Evolutionary conservation across 2,113 vertebrate genomes (phyloP).

Genomic region (Echinops telfairi): DNA sequence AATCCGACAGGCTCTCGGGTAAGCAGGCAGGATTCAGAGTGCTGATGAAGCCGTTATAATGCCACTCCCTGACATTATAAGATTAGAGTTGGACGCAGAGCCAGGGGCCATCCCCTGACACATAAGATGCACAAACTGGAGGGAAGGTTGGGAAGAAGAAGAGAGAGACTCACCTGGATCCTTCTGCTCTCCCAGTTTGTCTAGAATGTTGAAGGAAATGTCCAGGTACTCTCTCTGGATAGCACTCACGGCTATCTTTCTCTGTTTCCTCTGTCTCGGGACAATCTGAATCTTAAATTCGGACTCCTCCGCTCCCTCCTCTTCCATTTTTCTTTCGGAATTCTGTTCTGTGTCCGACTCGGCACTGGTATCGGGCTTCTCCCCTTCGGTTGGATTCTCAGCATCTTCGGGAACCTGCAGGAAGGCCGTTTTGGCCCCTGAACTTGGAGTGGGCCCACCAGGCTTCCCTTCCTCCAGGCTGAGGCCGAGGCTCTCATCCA

Average conservation of each 20-base stretch:
- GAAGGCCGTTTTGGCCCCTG: slow-evolving; percentile 90
- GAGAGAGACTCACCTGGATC: slow-evolving; percentile 92
- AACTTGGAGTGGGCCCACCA: slow-evolving; percentile 82
- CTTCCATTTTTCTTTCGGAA: slow-evolving; percentile 90
- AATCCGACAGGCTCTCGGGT: not conserved
- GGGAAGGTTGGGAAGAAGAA: slow-evolving; percentile 21
- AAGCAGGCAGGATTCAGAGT: slow-evolving; percentile 42
- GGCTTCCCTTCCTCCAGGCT: slow-evolving; percentile 84
- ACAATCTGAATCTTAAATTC: slow-evolving; percentile 99
- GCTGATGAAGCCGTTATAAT: slow-evolving; percentile 53
- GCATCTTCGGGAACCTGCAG: slow-evolving; percentile 93
- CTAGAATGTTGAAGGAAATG: slow-evolving; percentile 97
- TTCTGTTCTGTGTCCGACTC: slow-evolving; percentile 93
- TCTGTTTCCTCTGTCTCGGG: slow-evolving; percentile 96
- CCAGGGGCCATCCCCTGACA: slow-evolving; percentile 4
- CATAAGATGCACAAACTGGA: slow-evolving; percentile 57
- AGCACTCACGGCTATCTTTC: slow-evolving; percentile 98
- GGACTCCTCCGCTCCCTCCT: slow-evolving; percentile 91
- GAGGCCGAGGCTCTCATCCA: slow-evolving; percentile 89
- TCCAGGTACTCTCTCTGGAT: slow-evolving; percentile 99
- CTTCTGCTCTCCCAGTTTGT: slow-evolving; percentile 93
- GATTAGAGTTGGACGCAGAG: slow-evolving; percentile 31
- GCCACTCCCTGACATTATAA: slow-evolving; percentile 65
- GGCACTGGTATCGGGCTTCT: slow-evolving; percentile 85
- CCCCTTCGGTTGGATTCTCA: slow-evolving; percentile 88